Evolutionary conservation across 92 coral and sea anemone genomes (phyloP).

Genomic region (Desmophyllum pertusum): DNA sequence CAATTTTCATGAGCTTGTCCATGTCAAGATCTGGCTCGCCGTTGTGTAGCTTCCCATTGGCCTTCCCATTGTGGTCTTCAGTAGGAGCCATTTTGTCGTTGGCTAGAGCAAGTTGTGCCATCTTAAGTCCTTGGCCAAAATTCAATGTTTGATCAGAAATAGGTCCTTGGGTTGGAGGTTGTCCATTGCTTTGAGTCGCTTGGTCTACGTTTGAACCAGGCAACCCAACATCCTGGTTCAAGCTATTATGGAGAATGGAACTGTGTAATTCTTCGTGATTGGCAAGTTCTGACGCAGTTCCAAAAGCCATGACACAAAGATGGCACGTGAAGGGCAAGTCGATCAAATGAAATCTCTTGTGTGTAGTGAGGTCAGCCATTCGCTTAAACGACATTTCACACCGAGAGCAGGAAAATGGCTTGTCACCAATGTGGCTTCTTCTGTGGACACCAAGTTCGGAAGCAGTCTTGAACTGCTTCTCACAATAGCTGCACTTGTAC

Average conservation of each 20-base stretch:
- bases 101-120: conserved; percentile 34
- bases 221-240: not conserved
- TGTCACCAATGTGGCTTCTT: conserved; percentile 76
- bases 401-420: conserved; percentile 71
- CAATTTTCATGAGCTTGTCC: conserved; percentile 35
- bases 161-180: not conserved
- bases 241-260: conserved; percentile 13
- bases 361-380: conserved; percentile 76
- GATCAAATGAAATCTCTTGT: conserved; percentile 71
- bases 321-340: conserved; percentile 71
- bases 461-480: conserved; percentile 64
- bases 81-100: not conserved
- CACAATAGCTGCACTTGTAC: conserved; percentile 57
- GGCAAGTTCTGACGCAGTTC: conserved; percentile 37
- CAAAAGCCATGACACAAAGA: conserved; percentile 42
- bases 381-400: conserved; percentile 73
- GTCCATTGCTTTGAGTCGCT: conserved; percentile 3
- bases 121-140: conserved; percentile 29
- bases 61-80: conserved; percentile 1
- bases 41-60: conserved; percentile 9
- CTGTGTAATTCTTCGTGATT: conserved; percentile 28
- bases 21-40: conserved; percentile 33
- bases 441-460: conserved; percentile 68
- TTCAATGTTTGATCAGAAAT: conserved; percentile 15
- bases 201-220: not conserved